A percentile compares a stretch with the other conserved stretches of the same genome.
Conservation (phyloP, 1,140 invertebrate genomes). For the Pissodes strobi region DNA sequence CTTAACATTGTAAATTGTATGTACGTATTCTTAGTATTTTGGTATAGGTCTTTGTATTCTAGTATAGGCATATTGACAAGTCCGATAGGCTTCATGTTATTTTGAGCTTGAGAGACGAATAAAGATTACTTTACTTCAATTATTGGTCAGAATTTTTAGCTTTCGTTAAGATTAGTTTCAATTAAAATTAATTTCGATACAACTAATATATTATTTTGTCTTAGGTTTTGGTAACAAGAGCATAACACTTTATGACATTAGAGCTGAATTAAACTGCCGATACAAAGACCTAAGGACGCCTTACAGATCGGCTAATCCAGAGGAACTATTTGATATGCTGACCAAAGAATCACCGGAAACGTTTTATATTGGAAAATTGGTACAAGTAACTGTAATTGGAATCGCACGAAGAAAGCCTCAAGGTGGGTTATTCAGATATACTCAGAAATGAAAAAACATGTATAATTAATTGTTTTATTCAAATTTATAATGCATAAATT, state of each 20-base stretch:
- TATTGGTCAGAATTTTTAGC: too few relatives aligned
- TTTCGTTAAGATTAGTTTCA: too few relatives aligned
- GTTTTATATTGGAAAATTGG: constrained; percentile 90
- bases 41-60: not conserved
- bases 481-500: too few relatives aligned
- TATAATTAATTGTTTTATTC: too few relatives aligned
- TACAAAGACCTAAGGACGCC: constrained; percentile 92
- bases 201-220: constrained; percentile 16
- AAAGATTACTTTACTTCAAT: too few relatives aligned
- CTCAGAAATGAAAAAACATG: too few relatives aligned
- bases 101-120: too few relatives aligned
- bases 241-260: constrained; percentile 96
- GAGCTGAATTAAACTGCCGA: constrained; percentile 91
- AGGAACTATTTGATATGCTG: constrained; percentile 92
- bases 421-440: constrained; percentile 46
- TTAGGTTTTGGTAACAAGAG: constrained; percentile 92
- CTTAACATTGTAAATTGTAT: too few relatives aligned
- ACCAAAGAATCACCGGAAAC: constrained; percentile 96
- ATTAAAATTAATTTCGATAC: too few relatives aligned
- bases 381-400: constrained; percentile 73
- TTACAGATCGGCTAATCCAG: constrained; percentile 78
- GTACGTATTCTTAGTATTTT: too few relatives aligned
- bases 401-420: constrained; percentile 88
- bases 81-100: too few relatives aligned
- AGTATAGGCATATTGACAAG: too few relatives aligned